Evolutionary conservation across 1,140 invertebrate genomes (phyloP).

Genomic region (Polypedilum vanderplanki): DNA sequence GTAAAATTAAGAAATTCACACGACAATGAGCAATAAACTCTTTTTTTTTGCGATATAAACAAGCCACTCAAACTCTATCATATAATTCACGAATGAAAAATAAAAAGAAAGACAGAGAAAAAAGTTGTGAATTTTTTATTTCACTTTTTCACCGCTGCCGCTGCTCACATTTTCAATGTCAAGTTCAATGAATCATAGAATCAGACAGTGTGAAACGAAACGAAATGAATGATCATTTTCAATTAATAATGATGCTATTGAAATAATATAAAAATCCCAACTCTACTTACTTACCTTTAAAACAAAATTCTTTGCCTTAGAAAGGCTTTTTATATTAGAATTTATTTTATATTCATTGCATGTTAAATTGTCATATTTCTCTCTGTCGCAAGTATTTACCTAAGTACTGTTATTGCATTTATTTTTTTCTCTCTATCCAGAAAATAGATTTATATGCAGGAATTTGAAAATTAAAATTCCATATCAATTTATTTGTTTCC

Average conservation of each 20-base stretch:
- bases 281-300: too few species aligned
- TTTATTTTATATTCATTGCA: background rate
- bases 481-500: background rate
- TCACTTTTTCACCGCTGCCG: background rate
- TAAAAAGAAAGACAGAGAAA: background rate
- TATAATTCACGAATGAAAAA: background rate
- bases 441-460: background rate
- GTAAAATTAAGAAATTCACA: background rate
- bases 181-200: background rate
- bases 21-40: background rate
- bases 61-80: background rate
- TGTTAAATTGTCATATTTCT: background rate
- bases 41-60: background rate
- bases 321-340: too few species aligned
- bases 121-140: constrained; percentile 4
- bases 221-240: too few species aligned
- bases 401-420: background rate
- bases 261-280: too few species aligned
- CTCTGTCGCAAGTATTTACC: background rate
- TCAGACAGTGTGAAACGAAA: background rate
- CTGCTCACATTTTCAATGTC: background rate
- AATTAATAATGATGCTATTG: background rate
- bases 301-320: too few species aligned
- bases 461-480: background rate
- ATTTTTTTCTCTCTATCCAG: background rate